Base-by-base conservation (phyloP, 2,888 invertebrate genomes). In the Zeuzera pyrina region DNA sequence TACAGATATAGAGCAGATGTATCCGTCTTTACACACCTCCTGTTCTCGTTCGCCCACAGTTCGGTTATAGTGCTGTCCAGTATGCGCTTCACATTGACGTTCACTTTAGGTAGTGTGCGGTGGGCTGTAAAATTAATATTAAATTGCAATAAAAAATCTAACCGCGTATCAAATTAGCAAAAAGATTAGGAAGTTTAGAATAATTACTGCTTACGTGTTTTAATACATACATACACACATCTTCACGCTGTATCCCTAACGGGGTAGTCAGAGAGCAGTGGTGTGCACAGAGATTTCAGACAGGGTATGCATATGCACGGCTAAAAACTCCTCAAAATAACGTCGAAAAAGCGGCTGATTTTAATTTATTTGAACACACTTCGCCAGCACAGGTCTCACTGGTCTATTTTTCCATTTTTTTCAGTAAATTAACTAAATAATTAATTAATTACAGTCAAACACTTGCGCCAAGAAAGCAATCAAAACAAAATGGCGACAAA, bases 61-160 rank as follows among this genome's bases (percentile, higher is more conserved):
- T 90, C 88, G 0, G 86, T 76, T 2, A 95, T 81, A 0, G 93
- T 92, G 0, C 90, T 89, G 52, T 96, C 95, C 13, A 97, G 67
- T 12, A 95, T 94, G 42, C 91, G 91, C 56, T 95, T 93, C 31
- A 97, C 62, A 10, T 69, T 71, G 0, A 64, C 36, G 0, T 39
- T 35, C 2, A 41, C 58, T 0, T 36, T 41, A 0, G n/a, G n/a
- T n/a, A 10, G 23, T 23, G n/a, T 7, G 1, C 7, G n/a, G n/a
- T 11, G 11, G 4, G 23, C 4, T 10, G 23, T n/a, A 23, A 4
- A 4, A 7, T 7, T 59, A 50, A 6, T 43, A 63, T 60, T 47
- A 15, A 49, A 53, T 31, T 12, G 34, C 40, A 12, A 14, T 23
- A 11, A 15, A 10, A 16, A 24, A 1, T 21, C 4, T 7, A 22